phyloP scores from a whole-genome alignment of 2,888 invertebrate species.

The Lamellibrachia satsuma region DNA sequence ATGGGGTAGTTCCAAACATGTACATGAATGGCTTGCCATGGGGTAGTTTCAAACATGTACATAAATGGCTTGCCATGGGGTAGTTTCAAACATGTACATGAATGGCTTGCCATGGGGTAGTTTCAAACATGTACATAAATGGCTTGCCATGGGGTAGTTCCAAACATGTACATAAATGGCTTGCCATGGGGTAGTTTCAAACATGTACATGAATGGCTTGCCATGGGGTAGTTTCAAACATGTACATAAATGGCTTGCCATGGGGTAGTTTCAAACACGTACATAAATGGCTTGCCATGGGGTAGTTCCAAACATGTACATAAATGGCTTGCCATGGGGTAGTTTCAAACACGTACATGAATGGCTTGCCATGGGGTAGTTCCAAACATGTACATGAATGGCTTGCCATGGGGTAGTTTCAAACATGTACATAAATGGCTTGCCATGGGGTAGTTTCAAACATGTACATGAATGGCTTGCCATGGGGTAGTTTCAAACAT shows the following conservation, averaged over 20 bases:
- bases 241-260: not conserved
- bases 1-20: not conserved
- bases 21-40: not conserved
- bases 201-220: not conserved
- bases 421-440: not conserved
- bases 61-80: not conserved
- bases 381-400: not conserved
- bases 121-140: too few relatives aligned
- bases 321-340: not conserved
- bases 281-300: not conserved
- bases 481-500: not conserved
- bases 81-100: not conserved
- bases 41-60: not conserved
- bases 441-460: not conserved
- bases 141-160: not conserved
- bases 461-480: not conserved
- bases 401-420: not conserved
- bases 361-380: not conserved
- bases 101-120: not conserved
- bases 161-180: not conserved
- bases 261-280: not conserved
- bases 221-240: not conserved
- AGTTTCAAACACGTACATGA: too few relatives aligned
- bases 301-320: not conserved
- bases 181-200: not conserved